Percentiles rank a stretch among this genome's conserved stretches.
Evolutionary conservation across 2,797 vertebrate genomes (phyloP).

Genomic region (Anguilla pacifica): DNA sequence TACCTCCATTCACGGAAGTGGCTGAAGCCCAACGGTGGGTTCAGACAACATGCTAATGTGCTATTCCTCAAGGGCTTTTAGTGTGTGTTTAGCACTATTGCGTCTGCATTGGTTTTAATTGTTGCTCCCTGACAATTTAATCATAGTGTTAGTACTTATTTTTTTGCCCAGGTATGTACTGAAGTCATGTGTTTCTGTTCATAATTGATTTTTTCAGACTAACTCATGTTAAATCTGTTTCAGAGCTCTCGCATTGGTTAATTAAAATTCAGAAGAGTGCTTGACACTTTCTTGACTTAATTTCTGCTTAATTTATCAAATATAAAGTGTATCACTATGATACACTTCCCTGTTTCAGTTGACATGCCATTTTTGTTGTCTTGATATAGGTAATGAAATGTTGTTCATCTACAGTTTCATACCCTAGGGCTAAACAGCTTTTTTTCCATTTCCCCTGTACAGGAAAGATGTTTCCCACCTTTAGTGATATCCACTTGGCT

Average conservation of each 20-base stretch:
- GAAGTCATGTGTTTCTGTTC: background rate
- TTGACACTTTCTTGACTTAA: background rate
- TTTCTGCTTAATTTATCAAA: background rate
- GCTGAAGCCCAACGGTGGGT: slow-evolving; percentile 77
- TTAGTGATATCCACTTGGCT: slow-evolving; percentile 76
- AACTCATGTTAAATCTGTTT: background rate
- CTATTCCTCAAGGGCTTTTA: background rate
- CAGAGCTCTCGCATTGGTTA: background rate
- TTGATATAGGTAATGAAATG: background rate
- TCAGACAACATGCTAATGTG: background rate
- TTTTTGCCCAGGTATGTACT: no score
- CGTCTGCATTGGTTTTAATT: background rate
- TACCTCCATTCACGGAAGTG: slow-evolving; percentile 79
- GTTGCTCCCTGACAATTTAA: background rate
- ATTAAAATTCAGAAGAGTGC: background rate
- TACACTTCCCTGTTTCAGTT: background rate
- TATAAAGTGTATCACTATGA: background rate
- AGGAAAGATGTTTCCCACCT: slow-evolving; percentile 81
- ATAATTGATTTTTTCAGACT: background rate
- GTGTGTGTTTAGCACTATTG: background rate
- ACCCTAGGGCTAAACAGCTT: background rate
- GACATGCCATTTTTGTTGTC: background rate
- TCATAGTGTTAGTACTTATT: background rate
- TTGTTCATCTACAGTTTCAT: background rate
- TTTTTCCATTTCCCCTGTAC: slow-evolving; percentile 38